Base-by-base conservation (phyloP, 1,140 invertebrate species). In the Chironomus striatipennis region DNA sequence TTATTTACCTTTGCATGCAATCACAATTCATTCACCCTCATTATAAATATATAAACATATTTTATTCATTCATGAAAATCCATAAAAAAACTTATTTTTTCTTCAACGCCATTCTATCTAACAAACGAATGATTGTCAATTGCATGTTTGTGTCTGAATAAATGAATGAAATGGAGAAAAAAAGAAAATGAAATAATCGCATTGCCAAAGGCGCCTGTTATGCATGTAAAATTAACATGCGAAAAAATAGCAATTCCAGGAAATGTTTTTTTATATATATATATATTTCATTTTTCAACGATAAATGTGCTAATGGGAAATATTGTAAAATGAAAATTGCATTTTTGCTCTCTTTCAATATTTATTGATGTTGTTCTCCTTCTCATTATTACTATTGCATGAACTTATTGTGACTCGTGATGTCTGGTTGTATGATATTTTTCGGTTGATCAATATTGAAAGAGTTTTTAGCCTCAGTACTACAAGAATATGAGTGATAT, bases 171-270 rank as follows among this genome's bases (percentile, higher is more conserved):
- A n/a, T n/a, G n/a, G n/a, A 2, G 24, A 34, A 10, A 57, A 47
- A 47, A 57, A n/a, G 47, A n/a, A 57, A 57, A 57, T 57, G 5
- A 57, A 57, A 15, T 57, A 57, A 57, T 57, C 47, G 47, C 1
- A 57, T 57, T 15, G 12, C 12, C n/a, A 57, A 57, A 57, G 47
- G 47, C 47, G 47, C n/a, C 47, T 57, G 47, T 15, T 57, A 57
- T 57, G 47, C 47, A 57, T 57, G 47, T 57, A 57, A 57, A 12
- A 57, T 57, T 57, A 57, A 57, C 47, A 57, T 57, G 47, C 12
- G n/a, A 57, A 57, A n/a, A 57, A 57, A 57, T n/a, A 15, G 47
- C 47, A 57, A 57, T 57, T 57, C 47, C 12, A 57, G 47, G 47
- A 57, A 57, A 57, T 57, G 47, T 57, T 57, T 57, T 15, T 57